Evolutionary conservation across 1,140 invertebrate genomes (phyloP).

Genomic region (Zaprionus nigranus): DNA sequence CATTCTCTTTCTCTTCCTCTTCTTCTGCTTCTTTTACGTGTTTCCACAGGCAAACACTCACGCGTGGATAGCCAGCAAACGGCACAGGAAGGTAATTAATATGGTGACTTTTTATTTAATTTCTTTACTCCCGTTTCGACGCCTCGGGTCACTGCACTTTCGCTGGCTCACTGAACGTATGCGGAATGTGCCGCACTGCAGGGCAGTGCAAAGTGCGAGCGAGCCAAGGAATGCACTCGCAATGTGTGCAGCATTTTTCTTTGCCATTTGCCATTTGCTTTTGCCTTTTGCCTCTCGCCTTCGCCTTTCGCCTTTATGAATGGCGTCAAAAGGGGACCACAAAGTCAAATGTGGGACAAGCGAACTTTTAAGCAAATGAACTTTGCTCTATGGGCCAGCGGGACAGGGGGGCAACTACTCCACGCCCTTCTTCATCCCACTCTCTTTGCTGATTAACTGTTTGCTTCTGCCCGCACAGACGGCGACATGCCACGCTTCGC

Average conservation of each 20-base stretch:
- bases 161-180: constrained; percentile 41
- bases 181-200: constrained; percentile 62
- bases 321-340: constrained; percentile 16
- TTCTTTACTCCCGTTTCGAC: constrained; percentile 12
- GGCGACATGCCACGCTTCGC: constrained; percentile 91
- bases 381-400: constrained; percentile 6
- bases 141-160: constrained; percentile 23
- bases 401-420: not conserved
- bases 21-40: not conserved
- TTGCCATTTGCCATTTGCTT: constrained; percentile 4
- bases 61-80: constrained; percentile 74
- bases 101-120: constrained; percentile 38
- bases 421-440: not conserved
- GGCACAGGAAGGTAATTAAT: constrained; percentile 78
- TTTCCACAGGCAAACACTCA: constrained; percentile 67
- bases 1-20: not conserved
- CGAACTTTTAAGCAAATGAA: constrained; percentile 47
- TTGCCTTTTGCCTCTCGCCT: not conserved
- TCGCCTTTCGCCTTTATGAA: constrained; percentile 23
- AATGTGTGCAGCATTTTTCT: constrained; percentile 31
- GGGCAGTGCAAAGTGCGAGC: not conserved
- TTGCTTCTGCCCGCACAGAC: constrained; percentile 83
- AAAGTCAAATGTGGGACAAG: constrained; percentile 39
- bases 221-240: constrained; percentile 16
- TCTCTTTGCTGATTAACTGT: constrained; percentile 14